Evolutionary conservation across 2,113 vertebrate species (phyloP).

Genomic region (Silurus glanis): DNA sequence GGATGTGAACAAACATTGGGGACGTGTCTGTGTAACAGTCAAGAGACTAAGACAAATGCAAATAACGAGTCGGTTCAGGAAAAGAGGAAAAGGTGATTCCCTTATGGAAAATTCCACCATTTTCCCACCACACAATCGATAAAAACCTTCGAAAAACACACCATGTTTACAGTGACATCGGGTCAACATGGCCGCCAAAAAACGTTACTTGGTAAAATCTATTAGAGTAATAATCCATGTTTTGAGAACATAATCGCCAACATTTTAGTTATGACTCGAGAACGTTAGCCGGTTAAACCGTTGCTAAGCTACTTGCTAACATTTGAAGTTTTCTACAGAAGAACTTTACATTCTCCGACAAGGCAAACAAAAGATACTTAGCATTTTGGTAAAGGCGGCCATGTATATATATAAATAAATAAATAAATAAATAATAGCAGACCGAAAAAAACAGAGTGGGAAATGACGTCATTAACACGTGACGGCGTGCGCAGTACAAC

Average conservation of each 20-base stretch:
- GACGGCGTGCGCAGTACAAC: background rate
- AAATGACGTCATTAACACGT: background rate
- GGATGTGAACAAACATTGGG: background rate
- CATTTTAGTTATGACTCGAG: background rate
- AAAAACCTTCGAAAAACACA: too few species aligned
- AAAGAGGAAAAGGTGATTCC: background rate
- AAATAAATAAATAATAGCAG: too few species aligned
- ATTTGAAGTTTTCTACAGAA: background rate
- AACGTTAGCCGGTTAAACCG: background rate
- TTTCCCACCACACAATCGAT: too few species aligned
- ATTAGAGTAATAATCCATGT: background rate
- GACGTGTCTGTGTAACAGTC: background rate
- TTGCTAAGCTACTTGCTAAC: background rate
- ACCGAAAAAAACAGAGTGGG: too few species aligned
- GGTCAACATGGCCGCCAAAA: background rate
- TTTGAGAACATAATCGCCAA: background rate
- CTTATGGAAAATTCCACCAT: too few species aligned
- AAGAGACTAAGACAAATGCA: too few species aligned
- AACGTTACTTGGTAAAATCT: background rate
- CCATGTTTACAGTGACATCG: background rate
- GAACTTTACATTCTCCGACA: background rate
- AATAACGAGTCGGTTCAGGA: background rate
- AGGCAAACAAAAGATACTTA: background rate
- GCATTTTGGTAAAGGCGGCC: too few species aligned
- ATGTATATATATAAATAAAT: too few species aligned